Evolutionary conservation across 2,113 vertebrate genomes (phyloP).

Genomic region (Aleadryas rufinucha): DNA sequence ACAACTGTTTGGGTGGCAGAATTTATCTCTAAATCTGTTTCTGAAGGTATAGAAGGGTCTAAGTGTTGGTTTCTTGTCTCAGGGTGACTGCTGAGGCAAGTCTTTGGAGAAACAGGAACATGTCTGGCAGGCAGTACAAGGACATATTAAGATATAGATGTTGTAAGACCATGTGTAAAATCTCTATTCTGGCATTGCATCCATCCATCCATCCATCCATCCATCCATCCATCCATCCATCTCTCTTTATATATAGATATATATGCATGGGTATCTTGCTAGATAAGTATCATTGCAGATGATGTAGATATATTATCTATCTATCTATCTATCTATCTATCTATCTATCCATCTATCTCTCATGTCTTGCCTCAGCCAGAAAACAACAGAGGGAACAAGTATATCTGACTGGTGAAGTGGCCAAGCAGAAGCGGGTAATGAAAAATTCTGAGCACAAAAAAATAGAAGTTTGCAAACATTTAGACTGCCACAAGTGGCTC

Average conservation of each 20-base stretch:
- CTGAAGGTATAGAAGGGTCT: neutral
- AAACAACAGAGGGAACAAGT: neutral
- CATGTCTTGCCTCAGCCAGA: neutral
- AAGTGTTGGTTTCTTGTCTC: neutral
- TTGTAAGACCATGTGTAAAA: neutral
- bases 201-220: fast-evolving
- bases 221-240: too few species aligned
- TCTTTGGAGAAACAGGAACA: neutral
- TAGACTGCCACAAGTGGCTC: neutral
- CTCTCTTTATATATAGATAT: too few species aligned
- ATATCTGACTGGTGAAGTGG: neutral
- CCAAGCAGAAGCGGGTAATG: neutral
- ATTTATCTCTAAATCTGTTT: neutral
- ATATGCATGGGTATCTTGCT: neutral
- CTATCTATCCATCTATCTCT: neutral
- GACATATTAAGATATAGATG: neutral
- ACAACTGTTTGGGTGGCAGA: neutral
- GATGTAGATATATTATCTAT: neutral
- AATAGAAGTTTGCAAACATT: neutral
- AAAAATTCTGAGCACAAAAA: neutral
- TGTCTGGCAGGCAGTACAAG: neutral
- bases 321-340: neutral
- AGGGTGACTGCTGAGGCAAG: neutral
- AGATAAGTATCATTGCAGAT: neutral
- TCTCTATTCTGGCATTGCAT: neutral